Base-by-base conservation (phyloP, 2,113 vertebrate species). In the Rhinogobius similis region DNA sequence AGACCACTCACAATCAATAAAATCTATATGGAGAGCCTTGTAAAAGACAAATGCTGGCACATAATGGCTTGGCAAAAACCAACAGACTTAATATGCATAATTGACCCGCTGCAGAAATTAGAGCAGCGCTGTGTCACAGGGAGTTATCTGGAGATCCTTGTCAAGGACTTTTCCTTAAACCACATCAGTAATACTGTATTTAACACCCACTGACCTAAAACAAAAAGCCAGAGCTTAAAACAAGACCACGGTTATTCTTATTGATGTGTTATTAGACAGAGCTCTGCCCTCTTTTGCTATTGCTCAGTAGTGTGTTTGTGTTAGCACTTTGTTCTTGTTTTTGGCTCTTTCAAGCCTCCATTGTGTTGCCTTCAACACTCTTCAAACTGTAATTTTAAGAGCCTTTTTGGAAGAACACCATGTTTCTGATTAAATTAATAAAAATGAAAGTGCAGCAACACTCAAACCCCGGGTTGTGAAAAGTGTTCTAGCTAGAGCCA, bases 1-100 rank as follows among this genome's bases (percentile, higher is more conserved):
- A 89, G 84, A 81, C 84, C 73, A 63, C 78, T 85, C 76, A 67
- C 52, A 48, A 83, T 86, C 87, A 79, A 90, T 92, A 88, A 90
- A 88, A 89, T 86, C 85, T 76, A 84, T 83, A 88, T 66, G 73
- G 82, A 43, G 67, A 70, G 53, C 62, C 83, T 77, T 85, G 78
- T 89, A 88, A 85, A 87, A 87, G 82, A 75, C 71, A 79, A 86
- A 82, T 32, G 5, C 63, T 69, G 71, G 74, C 78, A 74, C 65
- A 52, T 79, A 85, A 86, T 73, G 71, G 65, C 73, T 78, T 83
- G 82, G 79, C 77, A 76, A 73, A 79, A 76, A 44, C 5, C 66
- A 46, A 41, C 50, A 41, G 36, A 70, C 68, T 75, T 81, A 77
- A 77, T 82, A 66, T 18, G 36, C 69, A 72, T 79, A 79, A 82